Evolutionary conservation across 2,113 vertebrate genomes (phyloP).

Genomic region (Boulengeromyrus knoepffleri): DNA sequence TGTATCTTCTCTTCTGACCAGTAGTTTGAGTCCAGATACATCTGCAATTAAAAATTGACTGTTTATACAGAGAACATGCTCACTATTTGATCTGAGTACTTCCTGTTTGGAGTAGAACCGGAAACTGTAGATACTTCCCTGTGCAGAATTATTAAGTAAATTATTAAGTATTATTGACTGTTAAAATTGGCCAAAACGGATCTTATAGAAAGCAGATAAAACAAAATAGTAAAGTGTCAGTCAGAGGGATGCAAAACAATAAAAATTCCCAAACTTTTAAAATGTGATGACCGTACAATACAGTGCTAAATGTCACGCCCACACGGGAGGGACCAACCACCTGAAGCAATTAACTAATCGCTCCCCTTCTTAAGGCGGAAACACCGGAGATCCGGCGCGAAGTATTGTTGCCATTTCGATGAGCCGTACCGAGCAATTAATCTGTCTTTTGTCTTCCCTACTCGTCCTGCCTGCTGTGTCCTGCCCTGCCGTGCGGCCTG

Average conservation of each 20-base stretch:
- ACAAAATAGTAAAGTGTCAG: background rate
- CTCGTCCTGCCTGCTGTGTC: too few relatives aligned
- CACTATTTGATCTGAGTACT: background rate
- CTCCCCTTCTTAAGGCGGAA: too few relatives aligned
- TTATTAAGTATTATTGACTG: background rate
- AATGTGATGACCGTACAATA: background rate
- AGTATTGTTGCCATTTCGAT: too few relatives aligned
- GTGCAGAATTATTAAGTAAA: background rate
- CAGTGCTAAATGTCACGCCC: background rate
- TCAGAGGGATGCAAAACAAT: background rate
- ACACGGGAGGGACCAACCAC: too few relatives aligned
- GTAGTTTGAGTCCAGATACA: background rate
- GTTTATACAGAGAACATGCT: background rate
- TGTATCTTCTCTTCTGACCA: background rate
- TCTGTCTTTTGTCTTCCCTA: too few relatives aligned
- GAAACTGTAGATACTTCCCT: background rate
- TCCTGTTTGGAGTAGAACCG: background rate
- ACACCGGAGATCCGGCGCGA: too few relatives aligned
- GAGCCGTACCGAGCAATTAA: too few relatives aligned
- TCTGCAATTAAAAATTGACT: background rate
- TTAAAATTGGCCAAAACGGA: too few relatives aligned
- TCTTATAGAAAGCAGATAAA: background rate
- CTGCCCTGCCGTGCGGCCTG: too few relatives aligned
- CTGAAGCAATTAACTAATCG: too few relatives aligned
- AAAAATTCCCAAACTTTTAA: background rate